Conservation (phyloP, 1,140 invertebrate species). For the Drosophila malerkotliana region DNA sequence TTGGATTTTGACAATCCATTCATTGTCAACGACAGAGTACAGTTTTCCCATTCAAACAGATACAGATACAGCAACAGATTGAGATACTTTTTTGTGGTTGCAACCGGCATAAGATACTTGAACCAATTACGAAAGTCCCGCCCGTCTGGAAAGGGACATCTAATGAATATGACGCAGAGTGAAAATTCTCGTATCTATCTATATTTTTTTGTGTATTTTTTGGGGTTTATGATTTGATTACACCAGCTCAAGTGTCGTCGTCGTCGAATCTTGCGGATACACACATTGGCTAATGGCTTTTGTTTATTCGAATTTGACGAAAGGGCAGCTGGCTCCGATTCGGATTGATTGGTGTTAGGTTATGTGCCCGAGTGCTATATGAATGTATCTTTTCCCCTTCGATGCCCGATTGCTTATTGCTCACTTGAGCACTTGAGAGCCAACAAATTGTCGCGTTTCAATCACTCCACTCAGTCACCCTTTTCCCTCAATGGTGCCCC, state of each 20-base stretch:
- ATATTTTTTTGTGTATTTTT: slow-evolving; percentile 29
- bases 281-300: slow-evolving; percentile 79
- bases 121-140: slow-evolving; percentile 65
- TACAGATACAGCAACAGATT: not conserved
- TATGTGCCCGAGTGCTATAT: slow-evolving; percentile 4
- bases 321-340: slow-evolving; percentile 70
- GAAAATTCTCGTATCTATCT: slow-evolving; percentile 30
- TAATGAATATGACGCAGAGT: slow-evolving; percentile 71
- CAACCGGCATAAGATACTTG: slow-evolving; percentile 60
- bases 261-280: slow-evolving; percentile 52
- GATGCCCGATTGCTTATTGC: slow-evolving; percentile 50
- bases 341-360: slow-evolving; percentile 73
- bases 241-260: slow-evolving; percentile 57
- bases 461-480: slow-evolving; percentile 40
- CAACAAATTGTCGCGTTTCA: slow-evolving; percentile 78
- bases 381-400: not conserved
- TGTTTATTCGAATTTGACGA: slow-evolving; percentile 77
- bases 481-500: slow-evolving; percentile 50
- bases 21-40: slow-evolving; percentile 32
- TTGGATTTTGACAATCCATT: slow-evolving; percentile 13
- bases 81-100: slow-evolving; percentile 22
- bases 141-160: slow-evolving; percentile 31
- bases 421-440: slow-evolving; percentile 62
- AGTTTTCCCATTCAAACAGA: slow-evolving; percentile 27
- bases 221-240: slow-evolving; percentile 79